Base-by-base conservation (phyloP, 1,140 invertebrate species). In the Sinella curviseta region DNA sequence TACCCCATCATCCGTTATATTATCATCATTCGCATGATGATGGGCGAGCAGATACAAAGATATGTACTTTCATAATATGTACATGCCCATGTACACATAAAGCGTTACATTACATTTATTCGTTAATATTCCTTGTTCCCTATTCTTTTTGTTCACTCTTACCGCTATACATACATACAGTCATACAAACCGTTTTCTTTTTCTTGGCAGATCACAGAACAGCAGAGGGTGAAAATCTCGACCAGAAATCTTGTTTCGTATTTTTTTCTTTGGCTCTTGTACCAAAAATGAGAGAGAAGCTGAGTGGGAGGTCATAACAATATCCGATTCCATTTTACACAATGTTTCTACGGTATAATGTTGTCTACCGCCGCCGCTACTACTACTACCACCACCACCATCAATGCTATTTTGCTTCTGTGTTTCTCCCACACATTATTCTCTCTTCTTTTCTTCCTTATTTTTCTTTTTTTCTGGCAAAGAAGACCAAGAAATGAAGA, bases 291-390 rank as follows among this genome's bases (percentile, higher is more conserved):
- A 65, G 24, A 8, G 39, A 14, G 57, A 65, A 65, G 65, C 65
- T 31, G 65, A 30, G 26, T 70, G 65, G 65, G 65, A 70, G 65
- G 65, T 70, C 65, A 70, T 70, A 70, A 70, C 31, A 33, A 70
- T 70, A 70, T 70, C 65, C 65, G 65, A 70, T 70, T 70, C 65
- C 65, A 70, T 70, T 70, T 70, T 70, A 70, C 65, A 70, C 31
- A 70, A 30, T 70, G 65, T 70, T 70, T 70, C 31, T 31, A 70
- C 65, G 26, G 31, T 70, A 70, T 70, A 70, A 70, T n/a, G n/a
- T 70, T 70, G 24, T n/a, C 57, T 65, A 65, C 57, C 57, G 24
- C 57, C 57, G 24, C 26, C 8, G 39, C 39, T 20, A 48, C 8
- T n/a, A n/a, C n/a, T n/a, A n/a, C n/a, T n/a, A n/a, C n/a, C n/a